Evolutionary conservation across 2,888 invertebrate species (phyloP).

Genomic region (Brenthis hecate): DNA sequence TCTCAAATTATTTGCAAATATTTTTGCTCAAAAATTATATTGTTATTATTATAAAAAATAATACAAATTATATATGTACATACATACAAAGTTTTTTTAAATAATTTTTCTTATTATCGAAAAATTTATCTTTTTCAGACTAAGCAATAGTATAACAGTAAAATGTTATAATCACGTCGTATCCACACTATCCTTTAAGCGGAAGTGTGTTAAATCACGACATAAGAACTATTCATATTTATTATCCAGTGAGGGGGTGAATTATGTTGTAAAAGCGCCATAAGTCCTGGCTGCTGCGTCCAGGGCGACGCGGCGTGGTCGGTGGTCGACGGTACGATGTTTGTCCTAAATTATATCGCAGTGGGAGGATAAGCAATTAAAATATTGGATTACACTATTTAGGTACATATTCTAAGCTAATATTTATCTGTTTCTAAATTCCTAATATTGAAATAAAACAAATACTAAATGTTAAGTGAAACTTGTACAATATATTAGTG

Average conservation of each 20-base stretch:
- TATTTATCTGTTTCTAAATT: background rate
- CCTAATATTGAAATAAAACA: too few species aligned
- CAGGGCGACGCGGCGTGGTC: slow-evolving; percentile 49
- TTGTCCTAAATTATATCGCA: slow-evolving; percentile 24
- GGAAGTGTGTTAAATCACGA: slow-evolving; percentile 67
- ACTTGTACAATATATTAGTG: too few species aligned
- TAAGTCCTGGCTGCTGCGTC: slow-evolving; percentile 69
- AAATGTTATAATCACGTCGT: background rate
- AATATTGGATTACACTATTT: slow-evolving; percentile 20
- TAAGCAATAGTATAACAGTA: too few species aligned
- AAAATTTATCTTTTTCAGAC: too few species aligned
- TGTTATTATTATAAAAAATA: too few species aligned
- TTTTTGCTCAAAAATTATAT: too few species aligned
- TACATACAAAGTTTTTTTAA: too few species aligned
- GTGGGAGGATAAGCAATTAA: slow-evolving; percentile 34
- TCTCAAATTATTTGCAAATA: too few species aligned
- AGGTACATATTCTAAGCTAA: background rate
- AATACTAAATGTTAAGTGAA: too few species aligned
- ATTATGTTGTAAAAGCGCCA: slow-evolving; percentile 70
- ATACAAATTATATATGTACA: too few species aligned
- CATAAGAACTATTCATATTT: slow-evolving; percentile 75
- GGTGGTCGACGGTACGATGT: slow-evolving; percentile 6
- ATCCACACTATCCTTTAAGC: slow-evolving; percentile 19
- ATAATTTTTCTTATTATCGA: too few species aligned
- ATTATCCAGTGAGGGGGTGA: slow-evolving; percentile 65